phyloP scores from a whole-genome alignment of 92 coral and sea anemone species.

The Bergia puertoricense region DNA sequence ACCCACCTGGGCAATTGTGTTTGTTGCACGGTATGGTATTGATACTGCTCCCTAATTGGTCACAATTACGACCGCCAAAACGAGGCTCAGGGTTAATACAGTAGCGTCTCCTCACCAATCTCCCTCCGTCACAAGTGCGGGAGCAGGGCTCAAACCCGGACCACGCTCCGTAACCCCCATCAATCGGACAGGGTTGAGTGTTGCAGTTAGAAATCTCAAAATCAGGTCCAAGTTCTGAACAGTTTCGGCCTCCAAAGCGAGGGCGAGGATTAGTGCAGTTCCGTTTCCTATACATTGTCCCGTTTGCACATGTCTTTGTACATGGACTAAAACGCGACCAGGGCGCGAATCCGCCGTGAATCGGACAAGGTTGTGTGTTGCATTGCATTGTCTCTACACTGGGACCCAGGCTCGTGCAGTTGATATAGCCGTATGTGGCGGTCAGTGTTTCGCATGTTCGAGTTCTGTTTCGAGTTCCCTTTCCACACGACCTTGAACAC shows the following conservation, averaged over 20 bases:
- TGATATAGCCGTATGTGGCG: slow-evolving; percentile 24
- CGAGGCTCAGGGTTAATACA: slow-evolving; percentile 85
- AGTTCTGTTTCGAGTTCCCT: slow-evolving; percentile 63
- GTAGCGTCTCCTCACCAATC: slow-evolving; percentile 58
- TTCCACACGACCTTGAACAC: slow-evolving; percentile 79
- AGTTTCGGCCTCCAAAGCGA: slow-evolving; percentile 64
- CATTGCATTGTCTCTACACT: slow-evolving; percentile 47
- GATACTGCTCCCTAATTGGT: slow-evolving; percentile 56
- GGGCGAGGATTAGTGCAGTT: slow-evolving; percentile 78
- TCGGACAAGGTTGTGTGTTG: slow-evolving; percentile 64
- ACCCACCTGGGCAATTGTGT: slow-evolving; percentile 76
- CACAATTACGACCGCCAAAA: slow-evolving; percentile 79
- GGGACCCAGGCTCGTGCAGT: slow-evolving; percentile 42
- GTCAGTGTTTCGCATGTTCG: slow-evolving; percentile 54
- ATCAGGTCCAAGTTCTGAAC: slow-evolving; percentile 64
- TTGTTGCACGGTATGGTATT: slow-evolving; percentile 61
- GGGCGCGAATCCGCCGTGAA: slow-evolving; percentile 72
- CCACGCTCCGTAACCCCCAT: slow-evolving; percentile 81
- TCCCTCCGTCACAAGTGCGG: slow-evolving; percentile 76
- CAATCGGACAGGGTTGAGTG: slow-evolving; percentile 64
- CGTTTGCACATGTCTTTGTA: slow-evolving; percentile 70
- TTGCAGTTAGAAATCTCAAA: slow-evolving; percentile 58
- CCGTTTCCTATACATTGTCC: slow-evolving; percentile 66
- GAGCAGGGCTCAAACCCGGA: slow-evolving; percentile 75
- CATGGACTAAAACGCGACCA: slow-evolving; percentile 88